A percentile compares a stretch with the other conserved stretches of the same genome.
Evolutionary conservation across 2,888 invertebrate species (phyloP).

Genomic region (Yponomeuta evonymella): DNA sequence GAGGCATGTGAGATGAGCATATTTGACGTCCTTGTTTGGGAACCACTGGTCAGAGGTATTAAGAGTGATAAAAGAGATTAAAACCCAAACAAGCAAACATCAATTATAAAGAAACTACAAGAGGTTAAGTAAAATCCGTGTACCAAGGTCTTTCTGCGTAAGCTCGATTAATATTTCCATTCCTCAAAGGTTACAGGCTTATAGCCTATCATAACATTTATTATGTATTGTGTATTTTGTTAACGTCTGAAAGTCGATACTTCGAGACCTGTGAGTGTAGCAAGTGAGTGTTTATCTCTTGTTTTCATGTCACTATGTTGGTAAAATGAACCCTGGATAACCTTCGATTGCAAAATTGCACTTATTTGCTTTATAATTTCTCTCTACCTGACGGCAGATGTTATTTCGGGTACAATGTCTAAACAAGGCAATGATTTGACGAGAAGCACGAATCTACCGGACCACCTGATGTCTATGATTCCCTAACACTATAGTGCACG

Average conservation of each 20-base stretch:
- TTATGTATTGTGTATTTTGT: conserved; percentile 2
- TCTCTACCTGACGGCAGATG: conserved; percentile 14
- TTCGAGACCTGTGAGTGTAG: not conserved
- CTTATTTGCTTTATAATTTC: conserved; percentile 3
- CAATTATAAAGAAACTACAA: conserved; percentile 1
- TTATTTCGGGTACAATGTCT: not conserved
- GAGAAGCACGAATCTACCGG: conserved; percentile 34
- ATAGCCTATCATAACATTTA: not conserved
- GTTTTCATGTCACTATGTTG: conserved; percentile 11
- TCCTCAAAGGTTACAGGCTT: not conserved
- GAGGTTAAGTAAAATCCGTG: not conserved
- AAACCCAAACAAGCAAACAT: not conserved
- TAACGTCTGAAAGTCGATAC: not conserved
- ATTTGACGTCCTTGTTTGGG: no score
- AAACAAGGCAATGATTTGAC: conserved; percentile 27
- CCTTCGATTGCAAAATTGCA: conserved; percentile 12
- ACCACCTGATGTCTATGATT: conserved; percentile 60
- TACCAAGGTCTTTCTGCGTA: not conserved
- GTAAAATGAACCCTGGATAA: conserved; percentile 10
- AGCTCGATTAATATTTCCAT: not conserved
- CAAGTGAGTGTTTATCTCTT: not conserved
- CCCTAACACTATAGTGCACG: conserved; percentile 52
- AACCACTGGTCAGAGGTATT: not conserved
- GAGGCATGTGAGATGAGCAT: no score
- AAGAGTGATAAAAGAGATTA: not conserved